Percentiles rank a stretch among this genome's conserved stretches.
phyloP scores from a whole-genome alignment of 2,888 invertebrate species.

The Macrophya annulata region DNA sequence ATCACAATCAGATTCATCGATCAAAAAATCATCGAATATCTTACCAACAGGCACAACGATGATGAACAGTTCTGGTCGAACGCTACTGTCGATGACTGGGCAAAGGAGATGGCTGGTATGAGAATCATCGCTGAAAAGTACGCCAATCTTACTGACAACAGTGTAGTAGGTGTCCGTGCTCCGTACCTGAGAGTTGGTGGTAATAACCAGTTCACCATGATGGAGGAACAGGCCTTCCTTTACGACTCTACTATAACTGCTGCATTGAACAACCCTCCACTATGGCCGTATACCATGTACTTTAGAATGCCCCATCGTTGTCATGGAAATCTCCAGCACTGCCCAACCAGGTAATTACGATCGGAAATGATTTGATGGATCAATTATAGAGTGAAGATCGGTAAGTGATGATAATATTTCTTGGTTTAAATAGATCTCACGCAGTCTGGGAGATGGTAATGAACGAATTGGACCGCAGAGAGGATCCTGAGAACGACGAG shows the following conservation, averaged over 20 bases:
- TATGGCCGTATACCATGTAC: conserved; percentile 99
- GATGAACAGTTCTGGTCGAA: conserved; percentile 97
- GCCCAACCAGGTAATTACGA: conserved; percentile 86
- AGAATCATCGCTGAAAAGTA: conserved; percentile 94
- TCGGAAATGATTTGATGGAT: background rate
- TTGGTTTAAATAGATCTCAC: conserved; percentile 82
- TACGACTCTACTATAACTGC: conserved; percentile 98
- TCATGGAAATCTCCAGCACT: conserved; percentile 95
- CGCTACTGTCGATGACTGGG: conserved; percentile 95
- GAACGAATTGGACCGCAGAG: conserved; percentile 95
- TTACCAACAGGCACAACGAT: conserved; percentile 88
- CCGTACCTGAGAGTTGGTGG: conserved; percentile 96
- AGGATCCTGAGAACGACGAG: conserved; percentile 94
- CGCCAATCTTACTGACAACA: conserved; percentile 94
- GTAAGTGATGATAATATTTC: background rate
- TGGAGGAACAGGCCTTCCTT: conserved; percentile 96
- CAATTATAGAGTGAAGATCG: background rate
- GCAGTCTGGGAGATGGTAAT: conserved; percentile 98
- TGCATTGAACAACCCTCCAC: conserved; percentile 93
- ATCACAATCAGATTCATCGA: background rate
- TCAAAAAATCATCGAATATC: background rate
- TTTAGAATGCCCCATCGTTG: conserved; percentile 97
- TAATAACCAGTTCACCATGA: conserved; percentile 98
- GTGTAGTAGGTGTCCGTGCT: conserved; percentile 94
- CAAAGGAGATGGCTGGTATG: conserved; percentile 97